Evolutionary conservation across 2,888 invertebrate species (phyloP), one percentile per base, ranked within the genome.

Genomic region (Nematopogon swammerdamellus): DNA sequence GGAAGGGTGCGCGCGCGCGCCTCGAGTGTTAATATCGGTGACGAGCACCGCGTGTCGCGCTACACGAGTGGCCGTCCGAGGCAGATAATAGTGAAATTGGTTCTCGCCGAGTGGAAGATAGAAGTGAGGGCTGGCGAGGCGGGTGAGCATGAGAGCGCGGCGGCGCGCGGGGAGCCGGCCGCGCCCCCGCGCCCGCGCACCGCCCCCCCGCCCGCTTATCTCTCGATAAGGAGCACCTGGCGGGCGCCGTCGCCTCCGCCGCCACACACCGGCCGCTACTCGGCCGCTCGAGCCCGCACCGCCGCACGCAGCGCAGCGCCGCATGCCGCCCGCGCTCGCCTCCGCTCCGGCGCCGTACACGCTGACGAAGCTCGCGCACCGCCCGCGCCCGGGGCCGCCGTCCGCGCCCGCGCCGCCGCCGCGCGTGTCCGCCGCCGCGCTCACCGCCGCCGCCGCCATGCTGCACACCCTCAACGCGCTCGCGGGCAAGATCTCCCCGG

Each of bases 401-500:
- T 64, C 68, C 67, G 46, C 45, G 48, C 46, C 76, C 76, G 80
- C n/a, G n/a, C 77, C 76, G 79, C 79, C 77, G 91, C 91, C 92
- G 85, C 88, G 68, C 25, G 25, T 25, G 25, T 85, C 86, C 69
- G 56, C 59, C 59, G 60, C 58, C 58, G 47, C 36, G 42, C 49
- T 46, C 19, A 17, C 29, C 14, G 19, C 45, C 50, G 49, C 48
- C 47, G 43, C 48, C 46, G 77, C 70, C 59, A 92, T 92, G 92
- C 84, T 93, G 75, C 89, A 91, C 76, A 89, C 92, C 62, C 81
- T 93, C 76, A 92, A 92, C 83, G 88, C 89, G 72, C 84, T 93
- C 80, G 92, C 92, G 80, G 91, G 91, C 70, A 93, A 93, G 80
- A 88, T 92, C 72, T 92, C 92, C 72, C 92, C 92, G 67, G 89